Evolutionary conservation across 2,888 invertebrate species (phyloP).

Genomic region (Alcis repandata): DNA sequence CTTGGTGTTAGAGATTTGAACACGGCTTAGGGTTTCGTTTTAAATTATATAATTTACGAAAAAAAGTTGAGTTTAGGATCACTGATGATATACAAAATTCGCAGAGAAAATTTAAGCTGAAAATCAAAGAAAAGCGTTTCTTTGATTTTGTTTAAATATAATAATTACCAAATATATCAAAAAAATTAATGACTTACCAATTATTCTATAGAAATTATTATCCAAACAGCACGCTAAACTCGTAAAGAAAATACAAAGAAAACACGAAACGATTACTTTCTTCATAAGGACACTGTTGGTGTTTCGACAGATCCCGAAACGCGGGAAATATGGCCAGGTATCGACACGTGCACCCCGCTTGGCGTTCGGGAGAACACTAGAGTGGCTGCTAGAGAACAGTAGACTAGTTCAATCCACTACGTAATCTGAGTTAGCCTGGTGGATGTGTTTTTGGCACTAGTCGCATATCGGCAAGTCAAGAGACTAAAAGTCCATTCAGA

Average conservation of each 20-base stretch:
- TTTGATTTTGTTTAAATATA: too few species aligned
- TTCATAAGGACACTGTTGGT: constrained; percentile 76
- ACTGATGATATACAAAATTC: too few species aligned
- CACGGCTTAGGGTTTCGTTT: too few species aligned
- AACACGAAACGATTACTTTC: constrained; percentile 67
- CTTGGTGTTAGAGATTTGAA: too few species aligned
- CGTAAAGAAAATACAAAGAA: constrained; percentile 63
- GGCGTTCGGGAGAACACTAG: constrained; percentile 68
- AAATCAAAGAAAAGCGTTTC: background rate
- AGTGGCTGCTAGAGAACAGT: background rate
- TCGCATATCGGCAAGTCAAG: constrained; percentile 43
- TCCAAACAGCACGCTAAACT: constrained; percentile 69
- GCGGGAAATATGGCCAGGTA: constrained; percentile 58
- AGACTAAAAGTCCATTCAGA: constrained; percentile 39
- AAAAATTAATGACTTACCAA: constrained; percentile 63
- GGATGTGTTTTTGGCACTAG: constrained; percentile 68
- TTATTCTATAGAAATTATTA: constrained; percentile 80
- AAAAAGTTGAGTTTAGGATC: too few species aligned
- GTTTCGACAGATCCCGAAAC: constrained; percentile 56
- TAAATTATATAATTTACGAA: too few species aligned
- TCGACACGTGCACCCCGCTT: constrained; percentile 64
- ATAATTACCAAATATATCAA: background rate
- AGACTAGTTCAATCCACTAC: background rate
- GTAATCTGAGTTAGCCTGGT: constrained; percentile 50
- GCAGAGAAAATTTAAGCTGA: too few species aligned